phyloP scores from a whole-genome alignment of 2,888 invertebrate species.

The Orthosia gothica region DNA sequence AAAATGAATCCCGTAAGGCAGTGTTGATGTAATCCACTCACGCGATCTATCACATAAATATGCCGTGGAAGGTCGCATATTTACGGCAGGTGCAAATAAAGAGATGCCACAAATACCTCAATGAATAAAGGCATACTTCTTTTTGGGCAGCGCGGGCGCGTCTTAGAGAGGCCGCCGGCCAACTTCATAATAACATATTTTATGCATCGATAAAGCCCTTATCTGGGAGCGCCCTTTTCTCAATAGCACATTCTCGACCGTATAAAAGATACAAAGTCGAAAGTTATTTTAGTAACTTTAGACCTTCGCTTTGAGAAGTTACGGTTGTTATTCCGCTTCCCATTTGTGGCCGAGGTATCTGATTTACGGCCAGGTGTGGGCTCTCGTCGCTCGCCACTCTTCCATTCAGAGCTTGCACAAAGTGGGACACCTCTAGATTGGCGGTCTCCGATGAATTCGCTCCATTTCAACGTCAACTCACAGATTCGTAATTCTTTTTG shows the following conservation, averaged over 20 bases:
- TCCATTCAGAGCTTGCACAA: constrained; percentile 85
- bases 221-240: constrained; percentile 87
- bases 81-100: constrained; percentile 86
- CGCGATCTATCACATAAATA: constrained; percentile 69
- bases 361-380: constrained; percentile 86
- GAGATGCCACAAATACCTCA: constrained; percentile 80
- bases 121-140: constrained; percentile 78
- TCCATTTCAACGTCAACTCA: constrained; percentile 72
- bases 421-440: constrained; percentile 83
- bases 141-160: constrained; percentile 69
- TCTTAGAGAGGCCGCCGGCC: constrained; percentile 74
- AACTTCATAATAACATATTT: constrained; percentile 89
- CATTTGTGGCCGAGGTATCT: constrained; percentile 74
- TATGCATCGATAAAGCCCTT: constrained; percentile 89
- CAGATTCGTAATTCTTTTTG: constrained; percentile 59
- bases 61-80: constrained; percentile 74
- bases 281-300: constrained; percentile 68
- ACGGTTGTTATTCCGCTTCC: constrained; percentile 76
- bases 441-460: constrained; percentile 76
- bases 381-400: constrained; percentile 78
- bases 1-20: constrained; percentile 57
- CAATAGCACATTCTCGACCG: constrained; percentile 83
- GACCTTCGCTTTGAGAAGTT: constrained; percentile 72
- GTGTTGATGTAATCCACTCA: constrained; percentile 61
- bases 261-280: constrained; percentile 79